These are phyloP conservation scores for Pogona vitticeps DNA, from an alignment of 2,113 vertebrate species.

Conservation along the genomic window DNA sequence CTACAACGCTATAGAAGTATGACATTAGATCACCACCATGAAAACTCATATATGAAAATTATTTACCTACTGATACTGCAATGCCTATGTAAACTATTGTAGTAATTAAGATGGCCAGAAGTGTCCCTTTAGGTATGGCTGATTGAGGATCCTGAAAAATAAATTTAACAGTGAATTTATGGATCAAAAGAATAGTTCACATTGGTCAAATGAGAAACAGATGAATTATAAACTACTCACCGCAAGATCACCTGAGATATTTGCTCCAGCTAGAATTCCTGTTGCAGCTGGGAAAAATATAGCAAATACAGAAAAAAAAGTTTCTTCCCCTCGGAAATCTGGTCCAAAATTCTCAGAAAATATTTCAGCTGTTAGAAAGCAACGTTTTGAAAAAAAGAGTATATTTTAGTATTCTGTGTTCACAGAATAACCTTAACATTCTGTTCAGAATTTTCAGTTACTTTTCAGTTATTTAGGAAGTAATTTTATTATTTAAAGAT, in stretches of 20 bases:
- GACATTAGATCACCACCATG: background rate
- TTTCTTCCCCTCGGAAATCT: slow-evolving; percentile 83
- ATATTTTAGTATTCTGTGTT: background rate
- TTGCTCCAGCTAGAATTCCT: slow-evolving; percentile 96
- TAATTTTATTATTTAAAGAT: background rate
- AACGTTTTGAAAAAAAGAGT: slow-evolving; percentile 15
- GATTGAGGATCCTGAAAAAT: slow-evolving; percentile 91
- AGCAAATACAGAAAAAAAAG: slow-evolving; percentile 95
- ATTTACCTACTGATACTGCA: slow-evolving; percentile 91
- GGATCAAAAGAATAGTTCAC: slow-evolving; percentile 14
- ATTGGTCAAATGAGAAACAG: background rate
- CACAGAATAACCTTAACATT: background rate
- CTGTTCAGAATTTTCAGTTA: background rate
- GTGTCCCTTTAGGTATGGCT: slow-evolving; percentile 95
- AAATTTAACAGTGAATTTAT: slow-evolving; percentile 37
- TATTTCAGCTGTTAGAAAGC: slow-evolving; percentile 81
- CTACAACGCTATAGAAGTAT: background rate
- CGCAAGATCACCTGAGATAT: slow-evolving; percentile 97
- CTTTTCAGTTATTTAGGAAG: background rate
- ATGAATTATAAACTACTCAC: slow-evolving; percentile 77
- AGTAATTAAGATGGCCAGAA: slow-evolving; percentile 95
- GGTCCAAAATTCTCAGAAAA: slow-evolving; percentile 96
- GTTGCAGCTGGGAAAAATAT: slow-evolving; percentile 99
- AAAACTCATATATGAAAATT: slow-evolving; percentile 29
- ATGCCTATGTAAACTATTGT: slow-evolving; percentile 93